Percentiles rank a stretch among this genome's conserved stretches.
Conservation (phyloP, 37 sponge, comb jelly and placozoan genomes). For the Ianthella basta region DNA sequence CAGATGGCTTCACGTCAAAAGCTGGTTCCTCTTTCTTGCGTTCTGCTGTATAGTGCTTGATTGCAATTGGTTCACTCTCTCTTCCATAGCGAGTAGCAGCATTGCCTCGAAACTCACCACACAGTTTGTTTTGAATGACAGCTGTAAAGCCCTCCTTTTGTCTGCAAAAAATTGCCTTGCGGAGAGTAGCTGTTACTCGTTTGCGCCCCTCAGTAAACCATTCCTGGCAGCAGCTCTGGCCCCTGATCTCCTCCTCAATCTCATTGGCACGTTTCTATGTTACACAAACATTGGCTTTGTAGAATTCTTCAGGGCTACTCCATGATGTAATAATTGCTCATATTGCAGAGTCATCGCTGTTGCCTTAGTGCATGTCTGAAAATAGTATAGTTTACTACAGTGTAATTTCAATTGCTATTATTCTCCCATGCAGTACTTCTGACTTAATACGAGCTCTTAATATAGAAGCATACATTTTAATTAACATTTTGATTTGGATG, state of each 20-base stretch:
- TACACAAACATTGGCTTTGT: background rate
- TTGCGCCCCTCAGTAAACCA: constrained; percentile 6
- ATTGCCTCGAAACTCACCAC: background rate
- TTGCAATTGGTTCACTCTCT: constrained; percentile 7
- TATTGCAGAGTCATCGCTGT: constrained; percentile 6
- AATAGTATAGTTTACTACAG: no score
- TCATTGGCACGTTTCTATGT: background rate
- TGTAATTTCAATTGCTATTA: no score
- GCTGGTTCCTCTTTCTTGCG: background rate
- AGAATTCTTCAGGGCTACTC: constrained; percentile 17
- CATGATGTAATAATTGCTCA: no score
- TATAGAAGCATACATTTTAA: no score
- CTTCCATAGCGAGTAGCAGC: constrained; percentile 33
- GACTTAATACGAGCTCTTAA: no score
- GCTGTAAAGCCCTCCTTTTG: constrained; percentile 5
- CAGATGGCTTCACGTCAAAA: background rate
- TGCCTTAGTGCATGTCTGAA: no score
- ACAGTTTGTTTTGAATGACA: background rate
- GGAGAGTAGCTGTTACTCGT: background rate
- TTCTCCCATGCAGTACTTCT: no score
- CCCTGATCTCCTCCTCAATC: constrained; percentile 13
- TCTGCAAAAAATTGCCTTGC: constrained; percentile 1
- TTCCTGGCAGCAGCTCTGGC: background rate
- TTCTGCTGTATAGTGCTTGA: background rate
- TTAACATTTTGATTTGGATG: no score